Evolutionary conservation across 2,888 invertebrate species (phyloP).

Genomic region (Hirtodrosophila histrioides): DNA sequence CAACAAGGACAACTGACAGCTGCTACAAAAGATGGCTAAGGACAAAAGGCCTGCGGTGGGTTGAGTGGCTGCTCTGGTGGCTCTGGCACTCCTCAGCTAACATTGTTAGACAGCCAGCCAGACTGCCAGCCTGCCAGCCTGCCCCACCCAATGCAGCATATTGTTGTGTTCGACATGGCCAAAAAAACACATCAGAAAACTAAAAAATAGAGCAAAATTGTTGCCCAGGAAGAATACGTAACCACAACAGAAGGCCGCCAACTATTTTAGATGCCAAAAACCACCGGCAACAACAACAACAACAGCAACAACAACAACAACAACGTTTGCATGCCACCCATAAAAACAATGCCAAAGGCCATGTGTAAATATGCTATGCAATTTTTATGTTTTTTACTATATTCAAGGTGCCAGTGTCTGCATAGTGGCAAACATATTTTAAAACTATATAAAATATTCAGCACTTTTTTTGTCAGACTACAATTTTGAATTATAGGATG

Average conservation of each 20-base stretch:
- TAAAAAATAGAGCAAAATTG: slow-evolving; percentile 40
- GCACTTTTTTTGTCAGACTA: neutral
- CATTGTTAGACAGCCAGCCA: slow-evolving; percentile 40
- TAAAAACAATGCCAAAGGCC: slow-evolving; percentile 76
- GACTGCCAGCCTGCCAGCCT: slow-evolving; percentile 15
- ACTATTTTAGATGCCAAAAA: slow-evolving; percentile 75
- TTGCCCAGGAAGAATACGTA: slow-evolving; percentile 60
- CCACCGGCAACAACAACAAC: slow-evolving; percentile 35
- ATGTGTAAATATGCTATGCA: slow-evolving; percentile 73
- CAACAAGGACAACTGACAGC: slow-evolving; percentile 42
- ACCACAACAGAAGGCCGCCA: slow-evolving; percentile 72
- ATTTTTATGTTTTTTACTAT: slow-evolving; percentile 33
- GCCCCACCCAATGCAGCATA: slow-evolving; percentile 44
- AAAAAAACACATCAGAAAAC: slow-evolving; percentile 24
- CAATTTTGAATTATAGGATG: too few species aligned
- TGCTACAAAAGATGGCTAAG: slow-evolving; percentile 52
- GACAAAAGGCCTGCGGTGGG: slow-evolving; percentile 47
- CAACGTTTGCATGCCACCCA: slow-evolving; percentile 46
- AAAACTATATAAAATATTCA: slow-evolving; percentile 16
- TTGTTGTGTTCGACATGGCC: slow-evolving; percentile 67
- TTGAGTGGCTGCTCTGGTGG: slow-evolving; percentile 8
- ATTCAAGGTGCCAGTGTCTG: slow-evolving; percentile 44
- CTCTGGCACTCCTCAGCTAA: slow-evolving; percentile 22
- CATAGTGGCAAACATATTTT: slow-evolving; percentile 50
- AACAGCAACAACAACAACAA: slow-evolving; percentile 21